Conservation (phyloP, 2,113 vertebrate species). For the Sula dactylatra region DNA sequence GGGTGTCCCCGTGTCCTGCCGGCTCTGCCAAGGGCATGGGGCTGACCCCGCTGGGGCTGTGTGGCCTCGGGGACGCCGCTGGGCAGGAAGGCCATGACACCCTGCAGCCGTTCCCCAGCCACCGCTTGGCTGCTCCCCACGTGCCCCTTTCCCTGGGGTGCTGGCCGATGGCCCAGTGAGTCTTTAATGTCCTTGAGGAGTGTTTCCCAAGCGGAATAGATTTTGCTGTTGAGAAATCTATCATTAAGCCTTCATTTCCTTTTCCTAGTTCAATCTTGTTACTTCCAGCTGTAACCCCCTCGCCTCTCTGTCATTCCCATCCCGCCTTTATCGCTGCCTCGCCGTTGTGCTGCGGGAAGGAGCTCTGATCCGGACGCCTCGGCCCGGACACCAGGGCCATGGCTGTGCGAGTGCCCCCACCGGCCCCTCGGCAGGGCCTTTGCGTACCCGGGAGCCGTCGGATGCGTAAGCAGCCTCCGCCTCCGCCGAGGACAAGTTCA, state of each 20-base stretch:
- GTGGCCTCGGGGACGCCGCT: rapidly evolving
- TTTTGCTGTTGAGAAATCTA: background rate
- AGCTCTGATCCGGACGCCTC: background rate
- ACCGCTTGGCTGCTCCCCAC: rapidly evolving
- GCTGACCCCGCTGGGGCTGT: background rate
- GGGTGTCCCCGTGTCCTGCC: rapidly evolving
- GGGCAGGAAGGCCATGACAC: rapidly evolving
- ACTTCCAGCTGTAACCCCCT: background rate
- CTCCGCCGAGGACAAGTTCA: background rate
- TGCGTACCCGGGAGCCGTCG: background rate
- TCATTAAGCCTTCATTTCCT: constrained; percentile 16
- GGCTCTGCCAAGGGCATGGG: rapidly evolving
- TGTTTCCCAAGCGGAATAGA: background rate
- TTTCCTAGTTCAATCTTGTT: background rate
- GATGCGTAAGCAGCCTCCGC: background rate
- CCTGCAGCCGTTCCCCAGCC: rapidly evolving
- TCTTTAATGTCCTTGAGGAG: background rate
- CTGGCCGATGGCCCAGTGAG: background rate
- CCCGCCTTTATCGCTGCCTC: background rate
- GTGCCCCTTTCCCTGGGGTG: rapidly evolving
- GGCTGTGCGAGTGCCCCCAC: rapidly evolving
- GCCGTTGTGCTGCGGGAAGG: rapidly evolving
- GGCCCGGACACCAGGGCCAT: rapidly evolving
- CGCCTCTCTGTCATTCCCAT: background rate
- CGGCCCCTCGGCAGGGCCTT: background rate